These are phyloP conservation scores for Leptocoma aspasia DNA, from an alignment of 2,113 vertebrate species.

Conservation along the genomic window DNA sequence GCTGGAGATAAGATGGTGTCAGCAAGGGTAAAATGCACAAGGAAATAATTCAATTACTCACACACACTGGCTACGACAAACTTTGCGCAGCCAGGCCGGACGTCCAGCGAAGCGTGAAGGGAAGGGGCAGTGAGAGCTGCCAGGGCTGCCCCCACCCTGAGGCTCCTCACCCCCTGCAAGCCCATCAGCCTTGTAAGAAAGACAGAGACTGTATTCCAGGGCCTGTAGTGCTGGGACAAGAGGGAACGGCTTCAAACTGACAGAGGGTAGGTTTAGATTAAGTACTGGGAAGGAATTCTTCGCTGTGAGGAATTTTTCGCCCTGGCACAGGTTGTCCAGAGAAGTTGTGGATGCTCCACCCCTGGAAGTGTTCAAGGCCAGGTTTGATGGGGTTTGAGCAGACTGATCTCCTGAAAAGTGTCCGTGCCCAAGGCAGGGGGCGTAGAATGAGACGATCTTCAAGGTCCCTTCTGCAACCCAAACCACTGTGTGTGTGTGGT, in stretches of 20 bases:
- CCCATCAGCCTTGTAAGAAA: background rate
- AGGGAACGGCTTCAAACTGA: background rate
- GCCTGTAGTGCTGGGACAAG: background rate
- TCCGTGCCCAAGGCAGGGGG: background rate
- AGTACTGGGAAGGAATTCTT: background rate
- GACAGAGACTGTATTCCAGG: background rate
- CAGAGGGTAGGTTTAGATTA: background rate
- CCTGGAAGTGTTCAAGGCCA: background rate
- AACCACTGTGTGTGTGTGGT: background rate
- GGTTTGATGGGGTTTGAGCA: background rate
- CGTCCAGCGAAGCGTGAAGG: background rate
- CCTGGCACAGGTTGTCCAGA: background rate
- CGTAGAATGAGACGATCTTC: background rate
- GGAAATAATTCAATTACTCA: slow-evolving; percentile 53
- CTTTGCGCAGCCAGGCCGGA: background rate
- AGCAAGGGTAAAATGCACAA: slow-evolving; percentile 30
- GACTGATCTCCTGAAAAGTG: background rate
- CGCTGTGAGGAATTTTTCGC: background rate
- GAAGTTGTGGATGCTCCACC: background rate
- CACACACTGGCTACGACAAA: slow-evolving; percentile 23
- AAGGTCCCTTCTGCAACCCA: background rate
- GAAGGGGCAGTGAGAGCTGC: background rate
- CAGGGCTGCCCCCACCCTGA: background rate
- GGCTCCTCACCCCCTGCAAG: background rate
- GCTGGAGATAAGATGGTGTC: slow-evolving; percentile 23